phyloP scores from a whole-genome alignment of 1,140 invertebrate species.

The Penaeus vannamei region DNA sequence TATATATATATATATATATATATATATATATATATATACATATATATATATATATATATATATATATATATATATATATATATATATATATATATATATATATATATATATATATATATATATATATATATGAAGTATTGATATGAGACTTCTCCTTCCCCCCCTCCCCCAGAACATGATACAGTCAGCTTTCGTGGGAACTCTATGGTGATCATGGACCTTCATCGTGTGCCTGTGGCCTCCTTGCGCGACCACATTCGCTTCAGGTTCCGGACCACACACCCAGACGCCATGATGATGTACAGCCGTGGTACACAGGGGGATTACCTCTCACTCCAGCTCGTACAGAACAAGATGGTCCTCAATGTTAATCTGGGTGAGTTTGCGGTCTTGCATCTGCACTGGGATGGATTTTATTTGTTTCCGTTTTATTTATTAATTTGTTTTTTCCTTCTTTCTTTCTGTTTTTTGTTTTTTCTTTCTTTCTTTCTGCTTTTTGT shows the following conservation, averaged over 20 bases:
- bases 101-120: too few relatives aligned
- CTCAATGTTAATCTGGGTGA: conserved; percentile 91
- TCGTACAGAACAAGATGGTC: conserved; percentile 90
- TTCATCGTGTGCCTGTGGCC: conserved; percentile 83
- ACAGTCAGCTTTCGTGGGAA: conserved; percentile 89
- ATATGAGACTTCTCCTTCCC: too few relatives aligned
- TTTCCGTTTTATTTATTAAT: neutral
- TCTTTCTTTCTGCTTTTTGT: neutral
- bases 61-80: too few relatives aligned
- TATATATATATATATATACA: too few relatives aligned
- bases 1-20: too few relatives aligned
- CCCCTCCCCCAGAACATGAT: conserved; percentile 79
- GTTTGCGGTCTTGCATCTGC: conserved; percentile 7
- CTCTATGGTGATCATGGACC: conserved; percentile 82
- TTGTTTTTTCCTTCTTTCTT: neutral
- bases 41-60: too few relatives aligned
- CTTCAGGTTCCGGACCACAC: conserved; percentile 94
- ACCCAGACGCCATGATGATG: conserved; percentile 90
- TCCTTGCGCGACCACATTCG: conserved; percentile 86
- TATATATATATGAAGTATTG: too few relatives aligned
- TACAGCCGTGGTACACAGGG: conserved; percentile 95
- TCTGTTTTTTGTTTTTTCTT: neutral
- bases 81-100: too few relatives aligned
- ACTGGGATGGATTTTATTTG: neutral
- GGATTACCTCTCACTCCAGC: conserved; percentile 92